A percentile compares a stretch with the other conserved stretches of the same genome.
These are phyloP conservation scores for Lichenostomus cassidix DNA, from an alignment of 2,113 vertebrate genomes.

Conservation along the genomic window DNA sequence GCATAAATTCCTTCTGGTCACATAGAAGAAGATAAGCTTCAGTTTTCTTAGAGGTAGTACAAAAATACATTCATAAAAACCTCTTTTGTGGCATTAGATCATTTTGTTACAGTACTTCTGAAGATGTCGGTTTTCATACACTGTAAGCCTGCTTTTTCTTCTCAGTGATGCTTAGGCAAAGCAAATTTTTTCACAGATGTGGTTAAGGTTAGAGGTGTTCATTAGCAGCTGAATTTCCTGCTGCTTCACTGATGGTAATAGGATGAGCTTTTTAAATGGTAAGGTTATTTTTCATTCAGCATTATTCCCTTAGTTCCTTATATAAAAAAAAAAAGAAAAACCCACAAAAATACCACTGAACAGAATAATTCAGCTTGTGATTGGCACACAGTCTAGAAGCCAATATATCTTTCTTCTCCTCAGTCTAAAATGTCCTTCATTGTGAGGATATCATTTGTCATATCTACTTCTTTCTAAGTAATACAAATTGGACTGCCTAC, in stretches of 20 bases:
- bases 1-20: background rate
- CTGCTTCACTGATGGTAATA: background rate
- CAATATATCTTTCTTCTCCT: background rate
- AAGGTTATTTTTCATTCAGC: background rate
- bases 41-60: background rate
- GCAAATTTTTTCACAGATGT: background rate
- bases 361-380: background rate
- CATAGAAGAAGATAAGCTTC: background rate
- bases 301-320: background rate
- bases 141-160: background rate
- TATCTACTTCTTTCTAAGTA: background rate
- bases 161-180: background rate
- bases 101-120: background rate
- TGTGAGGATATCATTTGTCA: background rate
- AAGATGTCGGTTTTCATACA: background rate
- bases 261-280: background rate
- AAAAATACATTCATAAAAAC: background rate
- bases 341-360: background rate
- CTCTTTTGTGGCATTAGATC: background rate
- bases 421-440: background rate
- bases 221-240: conserved; percentile 29
- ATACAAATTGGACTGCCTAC: background rate
- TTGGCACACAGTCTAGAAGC: background rate
- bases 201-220: conserved; percentile 3
- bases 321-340: background rate